These are phyloP conservation scores for Calidris pygmaea DNA, from an alignment of 2,113 vertebrate genomes.

Conservation along the genomic window DNA sequence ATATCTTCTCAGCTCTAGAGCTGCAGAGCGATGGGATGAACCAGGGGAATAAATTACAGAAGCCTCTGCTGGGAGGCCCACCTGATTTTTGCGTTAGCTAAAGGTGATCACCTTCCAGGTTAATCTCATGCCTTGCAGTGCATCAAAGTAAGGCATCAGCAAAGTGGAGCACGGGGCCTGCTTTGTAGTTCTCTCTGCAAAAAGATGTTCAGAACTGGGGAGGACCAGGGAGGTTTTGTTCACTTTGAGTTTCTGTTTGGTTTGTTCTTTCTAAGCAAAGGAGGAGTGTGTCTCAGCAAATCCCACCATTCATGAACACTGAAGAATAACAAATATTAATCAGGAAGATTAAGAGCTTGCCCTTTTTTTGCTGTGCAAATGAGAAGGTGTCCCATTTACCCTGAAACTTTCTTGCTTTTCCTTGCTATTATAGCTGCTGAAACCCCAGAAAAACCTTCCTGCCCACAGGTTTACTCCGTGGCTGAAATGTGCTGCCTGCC, in stretches of 20 bases:
- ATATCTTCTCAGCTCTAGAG: not conserved
- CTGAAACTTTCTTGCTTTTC: not conserved
- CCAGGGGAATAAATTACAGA: not conserved
- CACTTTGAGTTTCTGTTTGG: not conserved
- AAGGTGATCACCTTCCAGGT: conserved; percentile 20
- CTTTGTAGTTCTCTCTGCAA: not conserved
- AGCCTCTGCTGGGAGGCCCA: conserved; percentile 30
- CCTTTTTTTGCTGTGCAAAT: not conserved
- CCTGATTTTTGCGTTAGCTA: conserved; percentile 54
- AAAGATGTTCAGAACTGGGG: not conserved
- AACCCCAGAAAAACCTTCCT: not conserved
- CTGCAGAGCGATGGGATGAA: not conserved
- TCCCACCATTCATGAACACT: not conserved
- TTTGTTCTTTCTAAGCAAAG: not conserved
- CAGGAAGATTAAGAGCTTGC: not conserved
- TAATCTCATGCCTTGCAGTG: conserved; percentile 12
- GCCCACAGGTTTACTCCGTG: not conserved
- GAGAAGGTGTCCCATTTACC: too few species aligned
- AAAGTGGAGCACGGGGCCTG: not conserved
- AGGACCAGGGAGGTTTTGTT: not conserved
- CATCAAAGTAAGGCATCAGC: not conserved
- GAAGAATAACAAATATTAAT: not conserved
- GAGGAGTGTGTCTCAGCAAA: not conserved
- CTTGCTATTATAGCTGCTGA: not conserved
- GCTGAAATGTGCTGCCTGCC: not conserved